Evolutionary conservation across 2,888 invertebrate genomes (phyloP), one percentile per base, ranked within the genome.

Genomic region (Smittia sp.): DNA sequence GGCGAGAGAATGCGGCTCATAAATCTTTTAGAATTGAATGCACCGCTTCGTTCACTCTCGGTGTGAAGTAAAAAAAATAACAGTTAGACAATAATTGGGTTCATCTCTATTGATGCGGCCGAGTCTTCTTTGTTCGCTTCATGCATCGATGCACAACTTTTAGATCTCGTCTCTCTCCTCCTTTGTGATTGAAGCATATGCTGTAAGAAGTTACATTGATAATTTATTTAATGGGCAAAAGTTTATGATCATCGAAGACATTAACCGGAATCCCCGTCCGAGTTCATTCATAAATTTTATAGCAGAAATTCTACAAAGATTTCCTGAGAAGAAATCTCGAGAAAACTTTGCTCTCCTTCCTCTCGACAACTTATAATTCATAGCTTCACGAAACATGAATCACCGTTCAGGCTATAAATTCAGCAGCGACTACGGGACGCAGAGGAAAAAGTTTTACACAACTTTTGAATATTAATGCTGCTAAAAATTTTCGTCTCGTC

Each of bases 61-160:
- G 58, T 58, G 58, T 58, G 58, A 58, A 46, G 15, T 46, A 46
- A 58, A 58, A 38, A 38, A 58, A 58, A 58, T 3, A 58, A 58
- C 58, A 58, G 58, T 58, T 58, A 58, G 9, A 22, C 58, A 58
- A 58, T 58, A 58, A 69, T 69, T 69, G 69, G 69, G 69, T 70
- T 70, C 69, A 70, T 70, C 69, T 70, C 38, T 68, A 39, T 38
- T 68, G 24, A 41, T 68, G 46, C 68, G 68, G 46, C 24, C 65
- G 65, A 13, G 39, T 32, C 32, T 32, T 3, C 32, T 41, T 39
- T 68, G 46, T 68, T 68, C 41, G 41, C 41, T 68, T 68, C 69
- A 70, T 39, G 68, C 68, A 52, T 70, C 52, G 52, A 13, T 54
- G 69, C 69, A 27, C 54, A 70, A 54, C 11, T 58, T 58, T 58